Percentiles rank a stretch among this genome's conserved stretches.
These are phyloP conservation scores for Harpagus bidentatus DNA, from an alignment of 2,113 vertebrate species.

Conservation along the genomic window DNA sequence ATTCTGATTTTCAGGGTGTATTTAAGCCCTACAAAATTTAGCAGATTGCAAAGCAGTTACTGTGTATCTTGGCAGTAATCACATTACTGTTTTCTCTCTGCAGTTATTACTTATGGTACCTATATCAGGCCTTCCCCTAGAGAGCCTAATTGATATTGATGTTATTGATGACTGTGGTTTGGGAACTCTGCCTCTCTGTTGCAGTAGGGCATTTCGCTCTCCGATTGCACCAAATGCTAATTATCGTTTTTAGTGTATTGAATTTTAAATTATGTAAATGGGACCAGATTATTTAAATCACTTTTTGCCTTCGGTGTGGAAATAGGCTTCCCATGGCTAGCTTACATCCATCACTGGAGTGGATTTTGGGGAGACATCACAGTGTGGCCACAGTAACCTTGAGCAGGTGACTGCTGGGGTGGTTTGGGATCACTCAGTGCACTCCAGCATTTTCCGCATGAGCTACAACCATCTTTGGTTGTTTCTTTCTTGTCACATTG, in stretches of 20 bases:
- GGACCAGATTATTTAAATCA: neutral
- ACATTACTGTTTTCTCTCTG: neutral
- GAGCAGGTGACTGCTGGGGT: neutral
- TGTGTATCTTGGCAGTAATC: neutral
- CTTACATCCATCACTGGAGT: neutral
- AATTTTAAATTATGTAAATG: neutral
- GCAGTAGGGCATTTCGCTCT: neutral
- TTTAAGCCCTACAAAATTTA: neutral
- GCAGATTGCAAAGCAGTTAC: neutral
- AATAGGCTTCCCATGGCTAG: neutral
- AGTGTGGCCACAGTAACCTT: neutral
- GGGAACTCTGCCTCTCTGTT: neutral
- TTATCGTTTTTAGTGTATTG: neutral
- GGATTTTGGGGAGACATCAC: neutral
- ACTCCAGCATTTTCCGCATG: neutral
- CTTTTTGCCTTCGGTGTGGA: neutral
- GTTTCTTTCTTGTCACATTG: neutral
- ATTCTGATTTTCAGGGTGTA: neutral
- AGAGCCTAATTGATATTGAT: neutral
- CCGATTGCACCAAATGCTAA: neutral
- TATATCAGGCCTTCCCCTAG: neutral
- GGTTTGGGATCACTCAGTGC: neutral
- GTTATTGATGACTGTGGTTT: neutral
- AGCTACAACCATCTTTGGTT: neutral
- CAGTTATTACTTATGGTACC: neutral